Percentiles rank a stretch among this genome's conserved stretches.
Evolutionary conservation across 2,888 invertebrate species (phyloP).

Genomic region (Caenorhabditis sp.): DNA sequence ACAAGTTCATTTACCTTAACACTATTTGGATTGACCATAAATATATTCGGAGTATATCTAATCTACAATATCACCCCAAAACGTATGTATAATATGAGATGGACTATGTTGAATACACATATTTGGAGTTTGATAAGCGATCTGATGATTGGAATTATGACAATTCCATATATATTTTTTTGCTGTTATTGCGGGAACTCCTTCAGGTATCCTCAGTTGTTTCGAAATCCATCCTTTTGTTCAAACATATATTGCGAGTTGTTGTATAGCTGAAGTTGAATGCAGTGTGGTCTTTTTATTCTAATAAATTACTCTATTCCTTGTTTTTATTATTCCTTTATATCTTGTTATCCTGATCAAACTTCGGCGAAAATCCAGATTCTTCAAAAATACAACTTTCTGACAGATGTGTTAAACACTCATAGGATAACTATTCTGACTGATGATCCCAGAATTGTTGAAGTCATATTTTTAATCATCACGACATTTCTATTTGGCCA

Average conservation of each 20-base stretch:
- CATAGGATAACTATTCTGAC: not conserved
- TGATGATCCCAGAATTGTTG: not conserved
- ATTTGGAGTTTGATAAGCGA: not conserved
- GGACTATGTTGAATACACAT: not conserved
- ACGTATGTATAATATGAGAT: not conserved
- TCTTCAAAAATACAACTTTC: not conserved
- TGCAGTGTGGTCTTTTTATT: not conserved
- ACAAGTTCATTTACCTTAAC: not conserved
- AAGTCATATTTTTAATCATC: constrained; percentile 3
- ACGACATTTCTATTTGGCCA: constrained; percentile 11
- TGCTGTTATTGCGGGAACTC: not conserved
- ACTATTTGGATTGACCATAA: not conserved
- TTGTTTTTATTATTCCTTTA: not conserved
- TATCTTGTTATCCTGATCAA: not conserved
- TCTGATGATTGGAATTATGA: not conserved
- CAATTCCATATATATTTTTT: not conserved
- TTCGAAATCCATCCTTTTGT: not conserved
- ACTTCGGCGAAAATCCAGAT: not conserved
- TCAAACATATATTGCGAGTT: not conserved
- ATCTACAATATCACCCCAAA: not conserved
- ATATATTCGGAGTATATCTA: not conserved
- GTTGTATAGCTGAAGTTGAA: not conserved
- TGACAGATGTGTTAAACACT: not conserved
- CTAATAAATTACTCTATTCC: not conserved
- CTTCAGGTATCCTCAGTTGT: not conserved